Base-by-base conservation (phyloP, 2,797 vertebrate genomes). In the Coregonus suidteri region DNA sequence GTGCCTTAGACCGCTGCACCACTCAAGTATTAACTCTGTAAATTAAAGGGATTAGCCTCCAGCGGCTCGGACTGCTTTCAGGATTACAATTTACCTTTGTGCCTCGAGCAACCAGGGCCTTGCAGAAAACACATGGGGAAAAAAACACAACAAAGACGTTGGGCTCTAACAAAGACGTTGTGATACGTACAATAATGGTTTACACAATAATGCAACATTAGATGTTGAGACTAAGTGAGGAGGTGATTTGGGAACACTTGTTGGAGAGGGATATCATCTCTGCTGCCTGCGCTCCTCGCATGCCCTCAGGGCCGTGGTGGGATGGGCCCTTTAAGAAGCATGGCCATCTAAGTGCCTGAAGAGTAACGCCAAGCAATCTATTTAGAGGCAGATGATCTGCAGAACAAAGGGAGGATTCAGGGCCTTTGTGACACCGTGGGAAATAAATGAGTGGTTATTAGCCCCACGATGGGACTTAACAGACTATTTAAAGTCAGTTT, bases 391-490 rank as follows among this genome's bases (percentile, higher is more conserved):
- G 95, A 94, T 95, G 93, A 95, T 92, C 92, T 90, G 84, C 83
- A 93, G 93, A 95, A 95, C 95, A 95, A 95, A 95, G 94, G 85
- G 87, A 88, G 89, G 92, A 93, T 94, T 94, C 90, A 93, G 92
- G 88, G 91, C 91, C 91, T 91, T 84, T 81, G 90, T 93, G 94
- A 93, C 94, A 94, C 93, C 90, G 92, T 92, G 93, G 93, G 93
- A 94, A 93, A 92, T 92, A 93, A 91, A 93, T 95, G 94, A 94
- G 92, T 92, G 91, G 92, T 94, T 92, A 95, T 95, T 94, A 94
- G 93, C 91, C 91, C 91, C 88, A 81, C 91, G 68, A 86, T 92
- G 92, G 89, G 90, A 92, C 90, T 84, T 90, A 93, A 93, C 92
- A 87, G 93, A 92, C 92, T 91, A 89, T 92, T 95, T 95, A 93